Conservation (phyloP, 2,113 vertebrate species). For the Eptesicus fuscus region DNA sequence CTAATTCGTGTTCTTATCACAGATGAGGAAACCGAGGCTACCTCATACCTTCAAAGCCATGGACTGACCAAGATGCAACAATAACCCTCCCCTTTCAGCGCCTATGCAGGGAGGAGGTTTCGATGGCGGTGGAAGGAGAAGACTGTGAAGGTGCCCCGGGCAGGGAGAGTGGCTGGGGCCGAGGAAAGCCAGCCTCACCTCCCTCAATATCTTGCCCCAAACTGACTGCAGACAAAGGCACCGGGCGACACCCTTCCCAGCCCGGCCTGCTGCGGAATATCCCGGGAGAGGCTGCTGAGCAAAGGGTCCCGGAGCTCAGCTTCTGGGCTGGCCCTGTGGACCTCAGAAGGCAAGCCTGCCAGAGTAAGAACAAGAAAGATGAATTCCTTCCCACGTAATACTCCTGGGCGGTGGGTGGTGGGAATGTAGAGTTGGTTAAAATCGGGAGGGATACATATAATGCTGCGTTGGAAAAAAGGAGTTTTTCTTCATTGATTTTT, state of each 20-base stretch:
- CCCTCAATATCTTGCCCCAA: background rate
- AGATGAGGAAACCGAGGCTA: background rate
- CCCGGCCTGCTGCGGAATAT: background rate
- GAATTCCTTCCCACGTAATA: background rate
- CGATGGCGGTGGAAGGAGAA: background rate
- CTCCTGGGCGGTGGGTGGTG: fast-evolving
- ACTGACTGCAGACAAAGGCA: fast-evolving
- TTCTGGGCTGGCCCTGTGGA: background rate
- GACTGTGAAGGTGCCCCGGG: fast-evolving
- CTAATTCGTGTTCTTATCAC: background rate
- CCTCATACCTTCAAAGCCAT: background rate
- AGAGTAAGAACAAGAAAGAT: background rate
- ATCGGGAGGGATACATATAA: background rate
- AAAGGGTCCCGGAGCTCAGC: background rate
- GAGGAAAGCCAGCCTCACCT: background rate
- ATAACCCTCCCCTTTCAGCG: background rate
- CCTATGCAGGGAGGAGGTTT: background rate
- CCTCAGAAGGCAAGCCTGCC: background rate
- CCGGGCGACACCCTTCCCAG: background rate
- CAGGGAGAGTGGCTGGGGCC: background rate
- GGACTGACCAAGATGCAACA: background rate
- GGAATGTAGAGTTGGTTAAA: background rate
- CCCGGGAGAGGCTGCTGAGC: fast-evolving
- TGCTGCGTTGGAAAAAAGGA: background rate
- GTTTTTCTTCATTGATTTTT: background rate